Percentiles rank a stretch among this genome's conserved stretches.
phyloP scores from a whole-genome alignment of 2,888 invertebrate genomes.

The Galerucella calmariensis region DNA sequence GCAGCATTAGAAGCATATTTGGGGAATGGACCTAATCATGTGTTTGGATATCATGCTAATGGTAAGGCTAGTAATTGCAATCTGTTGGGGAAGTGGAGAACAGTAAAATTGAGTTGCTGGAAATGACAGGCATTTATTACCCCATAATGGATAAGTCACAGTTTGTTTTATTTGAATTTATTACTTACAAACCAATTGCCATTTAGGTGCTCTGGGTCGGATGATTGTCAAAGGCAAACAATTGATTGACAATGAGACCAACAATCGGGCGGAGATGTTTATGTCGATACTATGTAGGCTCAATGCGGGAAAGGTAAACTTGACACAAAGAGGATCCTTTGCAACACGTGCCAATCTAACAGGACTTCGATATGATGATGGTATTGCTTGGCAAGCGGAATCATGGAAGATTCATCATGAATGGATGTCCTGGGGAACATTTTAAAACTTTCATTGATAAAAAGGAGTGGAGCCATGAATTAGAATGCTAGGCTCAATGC shows the following conservation, averaged over 20 bases:
- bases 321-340: conserved; percentile 19
- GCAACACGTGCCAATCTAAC: conserved; percentile 5
- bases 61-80: not conserved
- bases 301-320: conserved; percentile 21
- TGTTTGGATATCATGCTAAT: not conserved
- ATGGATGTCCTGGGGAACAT: no score
- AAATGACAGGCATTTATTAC: not conserved
- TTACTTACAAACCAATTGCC: not conserved
- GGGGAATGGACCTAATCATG: not conserved
- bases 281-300: conserved; percentile 15
- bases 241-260: conserved; percentile 3
- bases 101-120: not conserved
- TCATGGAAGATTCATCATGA: not conserved
- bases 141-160: not conserved
- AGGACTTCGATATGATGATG: not conserved
- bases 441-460: no score
- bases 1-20: not conserved
- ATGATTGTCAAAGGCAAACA: not conserved
- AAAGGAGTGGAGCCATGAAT: no score
- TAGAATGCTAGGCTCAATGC: no score
- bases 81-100: not conserved
- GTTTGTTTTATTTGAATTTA: not conserved
- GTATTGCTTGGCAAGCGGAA: not conserved
- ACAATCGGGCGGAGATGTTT: conserved; percentile 13
- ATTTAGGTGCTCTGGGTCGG: not conserved